phyloP scores from a whole-genome alignment of 2,113 vertebrate species.

The Centropus unirufus region DNA sequence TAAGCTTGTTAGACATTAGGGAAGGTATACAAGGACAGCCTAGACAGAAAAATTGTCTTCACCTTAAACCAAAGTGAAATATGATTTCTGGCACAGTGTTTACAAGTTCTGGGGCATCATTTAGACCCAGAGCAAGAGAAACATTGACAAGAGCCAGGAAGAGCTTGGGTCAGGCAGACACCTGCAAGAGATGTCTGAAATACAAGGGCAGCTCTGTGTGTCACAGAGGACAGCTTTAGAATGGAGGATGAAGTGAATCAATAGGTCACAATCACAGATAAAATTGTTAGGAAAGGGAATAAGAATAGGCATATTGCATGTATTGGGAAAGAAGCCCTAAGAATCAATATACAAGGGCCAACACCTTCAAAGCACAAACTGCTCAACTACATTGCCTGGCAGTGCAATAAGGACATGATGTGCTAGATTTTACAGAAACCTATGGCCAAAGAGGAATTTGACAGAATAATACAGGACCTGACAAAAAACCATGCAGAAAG shows the following conservation, averaged over 20 bases:
- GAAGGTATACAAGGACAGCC: background rate
- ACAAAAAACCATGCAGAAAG: background rate
- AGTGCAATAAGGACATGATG: background rate
- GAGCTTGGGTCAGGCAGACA: background rate
- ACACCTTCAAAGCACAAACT: background rate
- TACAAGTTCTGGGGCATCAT: background rate
- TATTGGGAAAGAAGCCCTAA: background rate
- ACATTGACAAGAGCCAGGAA: background rate
- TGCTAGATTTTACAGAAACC: background rate
- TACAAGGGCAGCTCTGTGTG: background rate
- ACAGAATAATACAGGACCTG: background rate
- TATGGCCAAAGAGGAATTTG: background rate
- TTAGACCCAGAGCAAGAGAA: background rate
- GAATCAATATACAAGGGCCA: background rate
- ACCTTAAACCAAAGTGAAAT: background rate
- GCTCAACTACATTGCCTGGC: background rate
- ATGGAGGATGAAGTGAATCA: background rate
- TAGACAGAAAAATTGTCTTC: background rate
- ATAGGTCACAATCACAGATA: background rate
- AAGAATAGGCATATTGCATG: rapidly evolving
- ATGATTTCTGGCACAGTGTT: background rate
- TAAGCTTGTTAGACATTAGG: background rate
- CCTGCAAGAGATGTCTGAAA: background rate
- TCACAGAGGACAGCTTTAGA: background rate
- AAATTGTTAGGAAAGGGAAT: background rate